Evolutionary conservation across 1,140 invertebrate species (phyloP), one percentile per base, ranked within the genome.

Genomic region (Eumeta japonica): DNA sequence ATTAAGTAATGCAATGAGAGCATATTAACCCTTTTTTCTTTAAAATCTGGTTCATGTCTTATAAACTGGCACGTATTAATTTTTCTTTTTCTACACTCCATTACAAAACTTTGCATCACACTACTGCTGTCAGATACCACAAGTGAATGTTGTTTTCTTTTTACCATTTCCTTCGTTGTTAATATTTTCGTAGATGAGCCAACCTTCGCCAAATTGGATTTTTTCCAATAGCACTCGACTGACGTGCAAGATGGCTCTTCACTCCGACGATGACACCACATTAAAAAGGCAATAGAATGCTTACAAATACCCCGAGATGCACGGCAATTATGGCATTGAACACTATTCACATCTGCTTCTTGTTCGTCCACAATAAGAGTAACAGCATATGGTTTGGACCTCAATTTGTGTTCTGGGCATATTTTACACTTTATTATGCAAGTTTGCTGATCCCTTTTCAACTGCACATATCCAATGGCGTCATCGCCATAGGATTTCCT

Each of bases 241-340:
- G n/a, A n/a, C n/a, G n/a, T n/a, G n/a, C n/a, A n/a, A n/a, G n/a
- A n/a, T n/a, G n/a, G n/a, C n/a, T n/a, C n/a, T n/a, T n/a, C 61
- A 35, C 33, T 52, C 18, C 57, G 37, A 17, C 57, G 27, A 39
- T 67, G 50, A 10, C 58, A 16, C 54, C 61, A 63, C 45, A 58
- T 55, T n/a, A 66, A 39, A 44, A 65, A 55, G 10, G 55, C 55
- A 10, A 53, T 36, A 2, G 47, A 48, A 52, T 65, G 63, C 43
- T 65, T 67, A 35, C 63, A 67, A 13, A 47, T 50, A 4, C 57
- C 42, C 16, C 11, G 17, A 3, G 37, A 14, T 10, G 42, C 31
- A 24, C 37, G 32, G 12, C 37, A 44, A 39, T 43, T 36, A 2
- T 38, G 14, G 12, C 35, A 36, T 3, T 9, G 1, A 13, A 16